phyloP scores from a whole-genome alignment of 2,797 vertebrate genomes.

The Artibeus jamaicensis region DNA sequence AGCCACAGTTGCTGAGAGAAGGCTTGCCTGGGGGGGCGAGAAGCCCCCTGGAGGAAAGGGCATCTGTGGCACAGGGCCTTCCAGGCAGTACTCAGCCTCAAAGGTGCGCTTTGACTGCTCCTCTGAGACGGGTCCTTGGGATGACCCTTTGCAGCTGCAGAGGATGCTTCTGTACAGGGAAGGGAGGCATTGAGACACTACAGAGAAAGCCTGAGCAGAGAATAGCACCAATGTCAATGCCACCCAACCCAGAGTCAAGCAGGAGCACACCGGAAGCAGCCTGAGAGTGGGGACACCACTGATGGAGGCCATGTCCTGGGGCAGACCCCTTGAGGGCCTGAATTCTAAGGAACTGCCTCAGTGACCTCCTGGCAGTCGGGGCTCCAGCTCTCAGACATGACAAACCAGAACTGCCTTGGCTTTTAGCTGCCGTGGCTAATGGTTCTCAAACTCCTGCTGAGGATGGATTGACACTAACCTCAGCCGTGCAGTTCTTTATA shows the following conservation, averaged over 20 bases:
- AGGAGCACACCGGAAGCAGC: accelerated
- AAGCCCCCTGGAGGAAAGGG: not conserved
- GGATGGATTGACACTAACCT: too few relatives aligned
- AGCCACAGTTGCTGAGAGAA: not conserved
- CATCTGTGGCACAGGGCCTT: not conserved
- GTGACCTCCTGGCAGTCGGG: not conserved
- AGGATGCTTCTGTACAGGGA: not conserved
- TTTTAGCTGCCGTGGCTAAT: not conserved
- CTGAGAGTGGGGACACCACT: accelerated
- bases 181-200: too few relatives aligned
- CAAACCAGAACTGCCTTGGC: accelerated
- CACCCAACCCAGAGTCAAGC: not conserved
- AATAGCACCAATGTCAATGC: accelerated
- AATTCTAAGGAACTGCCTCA: not conserved
- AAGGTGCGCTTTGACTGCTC: not conserved
- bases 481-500: accelerated
- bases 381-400: not conserved
- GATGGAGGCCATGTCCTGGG: accelerated
- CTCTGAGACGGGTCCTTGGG: not conserved
- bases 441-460: not conserved
- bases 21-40: not conserved
- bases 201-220: not conserved
- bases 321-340: not conserved
- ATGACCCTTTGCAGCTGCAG: accelerated
- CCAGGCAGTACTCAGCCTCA: accelerated